Percentiles rank a stretch among this genome's conserved stretches.
Conservation (phyloP, 2,113 vertebrate genomes). For the Hypocryptadius cinnamomeus region DNA sequence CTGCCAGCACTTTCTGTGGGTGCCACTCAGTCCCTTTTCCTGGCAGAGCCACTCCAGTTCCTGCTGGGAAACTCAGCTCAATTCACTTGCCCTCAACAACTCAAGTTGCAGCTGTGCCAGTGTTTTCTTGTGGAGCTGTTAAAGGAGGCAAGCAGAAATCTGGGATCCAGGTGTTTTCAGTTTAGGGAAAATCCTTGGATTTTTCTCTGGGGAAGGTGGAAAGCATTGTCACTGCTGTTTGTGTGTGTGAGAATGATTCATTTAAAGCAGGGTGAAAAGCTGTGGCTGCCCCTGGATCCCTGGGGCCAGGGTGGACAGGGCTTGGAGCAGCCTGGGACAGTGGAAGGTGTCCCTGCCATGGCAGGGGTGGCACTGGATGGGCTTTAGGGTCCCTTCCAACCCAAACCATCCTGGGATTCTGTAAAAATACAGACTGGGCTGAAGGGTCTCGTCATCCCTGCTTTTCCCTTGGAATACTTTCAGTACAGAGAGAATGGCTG, state of each 20-base stretch:
- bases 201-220: not conserved
- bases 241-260: too few relatives aligned
- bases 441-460: not conserved
- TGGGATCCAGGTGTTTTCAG: not conserved
- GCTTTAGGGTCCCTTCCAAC: not conserved
- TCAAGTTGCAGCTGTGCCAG: not conserved
- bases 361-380: not conserved
- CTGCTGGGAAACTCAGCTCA: not conserved
- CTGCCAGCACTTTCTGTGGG: not conserved
- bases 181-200: not conserved
- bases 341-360: not conserved
- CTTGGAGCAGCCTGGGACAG: not conserved
- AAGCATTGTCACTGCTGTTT: accelerated
- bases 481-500: not conserved
- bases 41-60: not conserved
- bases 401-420: not conserved
- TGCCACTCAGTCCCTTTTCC: not conserved
- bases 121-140: not conserved
- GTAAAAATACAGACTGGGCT: not conserved
- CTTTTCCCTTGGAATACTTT: not conserved
- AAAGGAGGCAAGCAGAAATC: not conserved
- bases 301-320: accelerated
- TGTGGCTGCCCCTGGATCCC: not conserved
- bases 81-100: not conserved
- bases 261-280: not conserved